Percentiles rank a stretch among this genome's conserved stretches.
Evolutionary conservation across 2,888 invertebrate species (phyloP).

Genomic region (Linnaemya tessellans): DNA sequence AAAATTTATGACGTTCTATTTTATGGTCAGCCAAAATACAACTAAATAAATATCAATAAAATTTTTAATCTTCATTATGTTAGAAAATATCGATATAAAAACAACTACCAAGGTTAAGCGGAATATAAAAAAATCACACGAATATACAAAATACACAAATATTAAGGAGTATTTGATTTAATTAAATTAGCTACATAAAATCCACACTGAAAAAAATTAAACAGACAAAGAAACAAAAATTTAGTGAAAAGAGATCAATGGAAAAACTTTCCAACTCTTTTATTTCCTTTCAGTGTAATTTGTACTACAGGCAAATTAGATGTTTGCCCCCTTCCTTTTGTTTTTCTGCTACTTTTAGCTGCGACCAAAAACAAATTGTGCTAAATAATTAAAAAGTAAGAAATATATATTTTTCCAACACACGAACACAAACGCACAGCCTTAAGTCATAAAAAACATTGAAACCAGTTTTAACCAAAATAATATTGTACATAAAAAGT

Average conservation of each 20-base stretch:
- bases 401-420: conserved; percentile 37
- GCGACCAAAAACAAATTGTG: conserved; percentile 29
- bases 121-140: conserved; percentile 46
- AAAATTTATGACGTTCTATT: conserved; percentile 59
- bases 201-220: conserved; percentile 20
- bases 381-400: conserved; percentile 54
- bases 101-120: conserved; percentile 60
- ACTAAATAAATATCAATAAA: conserved; percentile 33
- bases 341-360: conserved; percentile 32
- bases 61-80: conserved; percentile 38
- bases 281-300: conserved; percentile 37
- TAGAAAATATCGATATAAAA: conserved; percentile 26
- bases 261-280: neutral
- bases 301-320: conserved; percentile 11
- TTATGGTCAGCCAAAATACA: conserved; percentile 10
- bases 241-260: neutral
- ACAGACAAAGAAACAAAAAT: neutral
- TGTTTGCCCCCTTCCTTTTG: neutral
- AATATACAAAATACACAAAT: conserved; percentile 25
- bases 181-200: conserved; percentile 44
- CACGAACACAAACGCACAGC: conserved; percentile 5
- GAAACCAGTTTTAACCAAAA: conserved; percentile 67
- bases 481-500: conserved; percentile 47
- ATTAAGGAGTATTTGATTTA: conserved; percentile 31
- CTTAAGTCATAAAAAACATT: conserved; percentile 8